Conservation (phyloP, 37 sponge, comb jelly and placozoan genomes). For the Ianthella basta region DNA sequence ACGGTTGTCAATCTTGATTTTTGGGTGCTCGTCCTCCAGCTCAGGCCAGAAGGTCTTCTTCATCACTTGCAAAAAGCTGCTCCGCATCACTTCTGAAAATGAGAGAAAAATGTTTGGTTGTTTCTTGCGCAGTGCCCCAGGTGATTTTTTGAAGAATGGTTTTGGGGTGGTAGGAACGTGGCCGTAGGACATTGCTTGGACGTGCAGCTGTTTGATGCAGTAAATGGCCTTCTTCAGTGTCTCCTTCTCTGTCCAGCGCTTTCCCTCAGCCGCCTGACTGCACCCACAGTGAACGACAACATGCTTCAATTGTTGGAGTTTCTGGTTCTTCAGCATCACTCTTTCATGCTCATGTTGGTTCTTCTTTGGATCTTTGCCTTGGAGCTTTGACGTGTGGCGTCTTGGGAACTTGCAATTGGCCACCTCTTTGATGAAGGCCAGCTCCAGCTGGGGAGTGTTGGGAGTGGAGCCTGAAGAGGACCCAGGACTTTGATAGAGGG, state of each 20-base stretch:
- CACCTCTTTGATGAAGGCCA: no score
- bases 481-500: no score
- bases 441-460: no score
- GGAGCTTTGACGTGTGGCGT: no score
- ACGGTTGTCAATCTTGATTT: conserved; percentile 2
- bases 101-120: conserved; percentile 7
- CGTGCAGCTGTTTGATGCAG: not conserved
- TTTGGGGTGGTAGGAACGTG: not conserved
- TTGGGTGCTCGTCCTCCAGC: not conserved
- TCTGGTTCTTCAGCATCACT: conserved; percentile 1
- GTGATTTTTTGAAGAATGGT: not conserved
- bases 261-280: not conserved
- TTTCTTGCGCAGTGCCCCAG: not conserved
- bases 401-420: no score
- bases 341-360: not conserved
- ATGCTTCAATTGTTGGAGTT: not conserved
- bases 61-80: not conserved
- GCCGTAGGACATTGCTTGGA: not conserved
- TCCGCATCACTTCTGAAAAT: conserved; percentile 8
- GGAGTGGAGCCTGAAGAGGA: no score
- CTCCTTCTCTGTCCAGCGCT: conserved; percentile 15
- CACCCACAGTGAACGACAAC: not conserved
- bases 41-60: not conserved
- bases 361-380: not conserved
- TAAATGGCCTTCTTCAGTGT: not conserved